Evolutionary conservation across 2,888 invertebrate genomes (phyloP).

Genomic region (Drosophila meridiana): DNA sequence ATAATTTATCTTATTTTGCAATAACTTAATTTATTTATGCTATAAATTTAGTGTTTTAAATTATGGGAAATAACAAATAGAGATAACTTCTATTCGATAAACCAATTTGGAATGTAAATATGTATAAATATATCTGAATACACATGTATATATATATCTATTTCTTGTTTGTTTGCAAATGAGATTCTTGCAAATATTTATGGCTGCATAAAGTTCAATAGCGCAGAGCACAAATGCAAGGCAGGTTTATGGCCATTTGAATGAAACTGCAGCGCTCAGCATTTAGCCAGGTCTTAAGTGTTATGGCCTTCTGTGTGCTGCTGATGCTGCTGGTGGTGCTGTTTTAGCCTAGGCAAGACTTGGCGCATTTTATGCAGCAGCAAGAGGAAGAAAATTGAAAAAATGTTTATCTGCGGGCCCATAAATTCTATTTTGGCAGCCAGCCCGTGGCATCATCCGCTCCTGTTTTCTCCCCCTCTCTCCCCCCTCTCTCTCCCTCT

Average conservation of each 20-base stretch:
- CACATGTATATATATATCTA: not conserved
- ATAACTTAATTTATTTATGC: not conserved
- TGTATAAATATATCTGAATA: not conserved
- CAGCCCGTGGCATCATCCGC: slow-evolving; percentile 4
- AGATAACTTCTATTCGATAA: not conserved
- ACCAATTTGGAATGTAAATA: not conserved
- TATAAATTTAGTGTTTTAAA: not conserved
- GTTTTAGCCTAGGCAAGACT: slow-evolving; percentile 45
- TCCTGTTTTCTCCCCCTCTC: not conserved
- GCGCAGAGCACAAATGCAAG: slow-evolving; percentile 4
- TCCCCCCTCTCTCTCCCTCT: slow-evolving; percentile 2
- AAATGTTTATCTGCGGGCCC: slow-evolving; percentile 62
- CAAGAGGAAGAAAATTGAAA: slow-evolving; percentile 33
- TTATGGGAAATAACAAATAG: not conserved
- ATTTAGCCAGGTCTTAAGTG: slow-evolving; percentile 40
- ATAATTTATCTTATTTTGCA: not conserved
- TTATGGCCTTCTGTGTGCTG: slow-evolving; percentile 30
- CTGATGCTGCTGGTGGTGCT: slow-evolving; percentile 11
- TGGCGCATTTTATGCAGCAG: slow-evolving; percentile 66
- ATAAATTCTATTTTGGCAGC: slow-evolving; percentile 69
- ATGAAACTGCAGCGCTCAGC: slow-evolving; percentile 26
- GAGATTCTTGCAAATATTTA: slow-evolving; percentile 5
- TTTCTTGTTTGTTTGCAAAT: slow-evolving; percentile 1
- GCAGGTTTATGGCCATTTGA: slow-evolving; percentile 28
- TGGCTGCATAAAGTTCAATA: slow-evolving; percentile 7